Evolutionary conservation across 2,888 invertebrate genomes (phyloP), one percentile per base, ranked within the genome.

Genomic region (Caenorhabditis sulstoni): DNA sequence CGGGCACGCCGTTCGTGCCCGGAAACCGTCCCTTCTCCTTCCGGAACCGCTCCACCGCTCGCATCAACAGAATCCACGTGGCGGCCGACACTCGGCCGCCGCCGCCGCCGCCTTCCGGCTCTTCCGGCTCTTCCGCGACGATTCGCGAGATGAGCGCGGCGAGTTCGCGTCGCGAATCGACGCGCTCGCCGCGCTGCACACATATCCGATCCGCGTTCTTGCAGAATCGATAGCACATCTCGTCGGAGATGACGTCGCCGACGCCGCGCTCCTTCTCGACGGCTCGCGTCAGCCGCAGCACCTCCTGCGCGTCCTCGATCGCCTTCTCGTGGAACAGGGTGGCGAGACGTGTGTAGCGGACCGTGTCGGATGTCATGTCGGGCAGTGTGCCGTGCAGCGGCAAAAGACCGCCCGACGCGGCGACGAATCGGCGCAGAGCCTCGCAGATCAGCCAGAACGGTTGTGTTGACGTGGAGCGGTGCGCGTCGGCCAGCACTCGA

Each of bases 11-110:
- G 58, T 87, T 86, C n/a, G 87, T 87, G 12, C 88, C 88, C 12
- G 89, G 89, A 64, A 61, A 81, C 61, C 84, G 67, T 22, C 95
- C 95, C 90, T 95, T 95, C 90, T 96, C 96, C 3, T 94, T 93
- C 77, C 94, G 93, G 91, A 98, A 99, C 83, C 94, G 93, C 90
- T 97, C 96, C 22, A 95, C 93, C n/a, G 96, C 96, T 87, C 97
- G 92, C 39, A 98, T 91, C 81, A 97, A 93, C 11, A 97, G 94
- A 90, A 97, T 96, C 95, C 68, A 96, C 82, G 22, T 68, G 2
- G 14, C 11, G 7, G 41, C 2, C 20, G 80, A 61, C 16, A 58
- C 37, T 7, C 73, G 70, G 35, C 74, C 66, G n/a, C 45, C 57
- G 3, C n/a, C 37, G 11, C 73, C 75, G 35, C 74, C 66, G n/a